These are phyloP conservation scores for Brotula barbata DNA, from an alignment of 2,797 vertebrate species.

Conservation along the genomic window DNA sequence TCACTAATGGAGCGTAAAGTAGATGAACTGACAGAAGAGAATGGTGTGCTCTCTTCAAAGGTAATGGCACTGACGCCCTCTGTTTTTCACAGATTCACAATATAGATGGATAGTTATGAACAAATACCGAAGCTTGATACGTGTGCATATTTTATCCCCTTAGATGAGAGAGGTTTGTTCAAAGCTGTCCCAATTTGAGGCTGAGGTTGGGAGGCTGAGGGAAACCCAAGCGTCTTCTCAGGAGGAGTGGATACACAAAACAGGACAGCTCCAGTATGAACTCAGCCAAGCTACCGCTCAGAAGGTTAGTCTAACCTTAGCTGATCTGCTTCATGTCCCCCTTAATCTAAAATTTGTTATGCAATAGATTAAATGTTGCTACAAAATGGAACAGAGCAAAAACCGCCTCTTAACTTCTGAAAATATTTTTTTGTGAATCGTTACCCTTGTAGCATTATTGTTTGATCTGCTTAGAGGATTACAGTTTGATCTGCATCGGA, in stretches of 20 bases:
- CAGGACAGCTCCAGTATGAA: slow-evolving; percentile 53
- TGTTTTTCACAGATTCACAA: neutral
- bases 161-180: slow-evolving; percentile 68
- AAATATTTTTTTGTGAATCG: too few relatives aligned
- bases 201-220: slow-evolving; percentile 65
- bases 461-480: too few relatives aligned
- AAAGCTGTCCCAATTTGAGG: slow-evolving; percentile 61
- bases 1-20: slow-evolving; percentile 89
- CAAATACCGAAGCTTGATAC: neutral
- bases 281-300: slow-evolving; percentile 66
- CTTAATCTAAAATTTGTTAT: too few relatives aligned
- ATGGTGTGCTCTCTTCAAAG: slow-evolving; percentile 88
- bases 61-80: slow-evolving; percentile 58
- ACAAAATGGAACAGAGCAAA: too few relatives aligned
- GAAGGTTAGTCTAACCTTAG: slow-evolving; percentile 62
- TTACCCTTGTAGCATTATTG: too few relatives aligned
- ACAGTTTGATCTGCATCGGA: too few relatives aligned
- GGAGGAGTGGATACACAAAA: slow-evolving; percentile 61
- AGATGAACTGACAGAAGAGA: slow-evolving; percentile 87
- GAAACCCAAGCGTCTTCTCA: slow-evolving; percentile 53
- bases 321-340: neutral
- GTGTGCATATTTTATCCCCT: neutral
- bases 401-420: too few relatives aligned
- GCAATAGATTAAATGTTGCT: too few relatives aligned
- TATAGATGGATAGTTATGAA: neutral